Base-by-base conservation (phyloP, 2,888 invertebrate species). In the Listrodromus nycthemerus region DNA sequence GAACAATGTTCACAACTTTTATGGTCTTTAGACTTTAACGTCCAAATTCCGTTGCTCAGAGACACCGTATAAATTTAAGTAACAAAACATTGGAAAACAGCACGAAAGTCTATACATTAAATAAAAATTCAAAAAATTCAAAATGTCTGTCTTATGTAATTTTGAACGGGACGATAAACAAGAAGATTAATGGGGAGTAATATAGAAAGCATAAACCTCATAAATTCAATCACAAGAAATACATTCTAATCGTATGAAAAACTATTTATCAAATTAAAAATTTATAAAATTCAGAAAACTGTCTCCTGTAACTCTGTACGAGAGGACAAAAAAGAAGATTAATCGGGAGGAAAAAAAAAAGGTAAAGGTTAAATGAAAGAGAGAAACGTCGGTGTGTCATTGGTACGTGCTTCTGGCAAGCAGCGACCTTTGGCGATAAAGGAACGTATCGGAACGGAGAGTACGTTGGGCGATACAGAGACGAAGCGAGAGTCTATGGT, bases 401-500 rank as follows among this genome's bases (percentile, higher is more conserved):
- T 48, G 74, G 21, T 19, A 48, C 21, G 74, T 50, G 21, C 50
- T 48, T 16, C 21, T 74, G 48, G 61, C 61, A 61, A 45, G 27
- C 27, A n/a, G 16, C 61, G 61, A 61, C 61, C 27, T 61, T 61
- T 61, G 30, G 63, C 50, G 48, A 74, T 48, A 74, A 48, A 21
- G 50, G 61, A 63, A 63, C 74, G 74, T 63, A 74, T 63, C 16
- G 50, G 30, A 30, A 10, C 74, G 30, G 50, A 63, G 63, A 74
- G 63, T 63, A 50, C 48, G 63, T 45, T 58, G 45, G 13, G 30
- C 24, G 37, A 73, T 73, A 61, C 61, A 61, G 63, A 74, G 50
- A 24, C 21, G 74, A 50, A 63, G 65, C 61, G 74, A 48, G 48
- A 30, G 30, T 74, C 61, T 33, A 63, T 63, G 74, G 63, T 48